phyloP scores from a whole-genome alignment of 1,140 invertebrate species.

The Tribolium castaneum region DNA sequence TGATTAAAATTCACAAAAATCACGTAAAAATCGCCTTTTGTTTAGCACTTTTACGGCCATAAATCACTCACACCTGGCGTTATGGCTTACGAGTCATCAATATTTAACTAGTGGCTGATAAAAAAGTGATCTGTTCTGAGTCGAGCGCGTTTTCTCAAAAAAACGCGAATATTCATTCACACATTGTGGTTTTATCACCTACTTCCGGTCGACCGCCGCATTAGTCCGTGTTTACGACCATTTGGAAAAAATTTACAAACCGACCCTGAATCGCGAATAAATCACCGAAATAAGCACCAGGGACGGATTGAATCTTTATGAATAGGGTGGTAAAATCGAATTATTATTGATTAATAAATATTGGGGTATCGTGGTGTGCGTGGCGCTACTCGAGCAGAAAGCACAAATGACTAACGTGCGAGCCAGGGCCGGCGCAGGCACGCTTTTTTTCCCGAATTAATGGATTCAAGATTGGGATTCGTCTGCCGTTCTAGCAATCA shows the following conservation, averaged over 20 bases:
- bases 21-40: background rate
- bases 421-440: background rate
- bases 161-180: constrained; percentile 55
- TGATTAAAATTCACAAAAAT: background rate
- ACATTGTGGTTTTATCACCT: constrained; percentile 55
- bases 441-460: background rate
- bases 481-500: too few relatives aligned
- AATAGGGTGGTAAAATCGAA: background rate
- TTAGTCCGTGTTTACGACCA: constrained; percentile 21
- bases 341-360: constrained; percentile 17
- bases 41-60: background rate
- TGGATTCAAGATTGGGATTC: background rate
- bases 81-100: background rate
- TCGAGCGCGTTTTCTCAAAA: constrained; percentile 1
- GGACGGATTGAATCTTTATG: background rate
- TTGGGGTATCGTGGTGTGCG: constrained; percentile 20
- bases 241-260: background rate
- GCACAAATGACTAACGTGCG: constrained; percentile 22
- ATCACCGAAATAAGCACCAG: background rate
- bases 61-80: background rate
- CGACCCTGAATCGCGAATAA: background rate
- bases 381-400: constrained; percentile 23
- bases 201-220: constrained; percentile 52
- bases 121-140: background rate
- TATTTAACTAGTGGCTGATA: background rate